Evolutionary conservation across 2,888 invertebrate species (phyloP).

Genomic region (Oligia fasciuncula): DNA sequence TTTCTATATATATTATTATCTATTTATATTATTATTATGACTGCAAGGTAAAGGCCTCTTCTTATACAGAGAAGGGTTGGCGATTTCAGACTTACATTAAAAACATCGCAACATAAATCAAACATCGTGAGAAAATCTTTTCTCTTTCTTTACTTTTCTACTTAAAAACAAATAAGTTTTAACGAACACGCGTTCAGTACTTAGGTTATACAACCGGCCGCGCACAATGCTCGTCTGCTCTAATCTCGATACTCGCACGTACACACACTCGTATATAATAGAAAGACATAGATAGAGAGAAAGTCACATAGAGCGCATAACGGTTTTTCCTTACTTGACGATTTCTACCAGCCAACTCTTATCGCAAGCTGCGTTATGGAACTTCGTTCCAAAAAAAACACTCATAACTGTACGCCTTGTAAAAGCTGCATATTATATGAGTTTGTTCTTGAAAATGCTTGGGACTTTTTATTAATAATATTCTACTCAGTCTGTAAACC

Average conservation of each 20-base stretch:
- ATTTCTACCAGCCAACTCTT: background rate
- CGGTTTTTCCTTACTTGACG: background rate
- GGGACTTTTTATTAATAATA: background rate
- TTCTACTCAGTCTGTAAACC: constrained; percentile 17
- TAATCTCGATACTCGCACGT: background rate
- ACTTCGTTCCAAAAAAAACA: too few relatives aligned
- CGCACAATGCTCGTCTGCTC: background rate
- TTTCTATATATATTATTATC: too few relatives aligned
- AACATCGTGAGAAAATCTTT: too few relatives aligned
- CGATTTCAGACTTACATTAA: too few relatives aligned
- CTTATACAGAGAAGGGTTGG: too few relatives aligned
- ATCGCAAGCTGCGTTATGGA: background rate
- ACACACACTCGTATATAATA: background rate
- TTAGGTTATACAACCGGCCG: background rate
- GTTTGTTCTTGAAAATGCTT: background rate
- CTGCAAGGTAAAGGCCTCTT: too few relatives aligned
- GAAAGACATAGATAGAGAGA: background rate
- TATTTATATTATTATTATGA: too few relatives aligned
- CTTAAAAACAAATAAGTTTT: background rate
- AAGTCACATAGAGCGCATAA: background rate
- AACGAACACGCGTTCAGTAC: too few relatives aligned
- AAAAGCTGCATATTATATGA: too few relatives aligned
- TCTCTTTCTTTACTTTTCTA: too few relatives aligned
- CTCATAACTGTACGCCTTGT: too few relatives aligned
- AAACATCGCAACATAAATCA: too few relatives aligned